Percentiles rank a stretch among this genome's conserved stretches.
phyloP scores from a whole-genome alignment of 2,113 vertebrate genomes.

The Gopherus flavomarginatus region DNA sequence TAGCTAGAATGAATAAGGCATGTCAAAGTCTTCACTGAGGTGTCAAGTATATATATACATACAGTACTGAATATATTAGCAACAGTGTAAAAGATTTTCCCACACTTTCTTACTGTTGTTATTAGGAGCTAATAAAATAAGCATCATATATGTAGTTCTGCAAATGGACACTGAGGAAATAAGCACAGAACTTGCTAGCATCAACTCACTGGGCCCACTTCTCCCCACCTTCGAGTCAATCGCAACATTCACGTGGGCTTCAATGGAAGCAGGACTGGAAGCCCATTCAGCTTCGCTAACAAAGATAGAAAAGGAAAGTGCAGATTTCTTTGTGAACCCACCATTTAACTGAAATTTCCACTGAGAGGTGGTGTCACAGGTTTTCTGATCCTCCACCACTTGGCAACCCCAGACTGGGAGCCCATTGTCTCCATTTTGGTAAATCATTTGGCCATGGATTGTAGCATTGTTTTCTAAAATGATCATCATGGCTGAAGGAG shows the following conservation, averaged over 20 bases:
- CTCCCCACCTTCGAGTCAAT: background rate
- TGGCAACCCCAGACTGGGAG: constrained; percentile 53
- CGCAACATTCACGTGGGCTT: constrained; percentile 43
- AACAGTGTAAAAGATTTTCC: constrained; percentile 38
- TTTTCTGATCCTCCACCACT: constrained; percentile 62
- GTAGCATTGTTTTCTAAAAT: background rate
- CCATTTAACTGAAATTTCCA: background rate
- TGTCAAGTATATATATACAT: constrained; percentile 51
- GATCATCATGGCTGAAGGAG: background rate
- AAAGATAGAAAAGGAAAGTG: background rate
- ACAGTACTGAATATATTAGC: constrained; percentile 73
- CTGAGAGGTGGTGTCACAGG: background rate
- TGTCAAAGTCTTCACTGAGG: constrained; percentile 63
- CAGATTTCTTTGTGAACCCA: background rate
- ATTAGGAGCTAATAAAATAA: constrained; percentile 11
- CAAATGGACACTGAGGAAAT: background rate
- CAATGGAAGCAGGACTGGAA: background rate
- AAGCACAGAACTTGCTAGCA: background rate
- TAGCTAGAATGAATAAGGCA: constrained; percentile 55
- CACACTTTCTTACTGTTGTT: constrained; percentile 8
- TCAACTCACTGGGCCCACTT: background rate
- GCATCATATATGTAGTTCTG: background rate
- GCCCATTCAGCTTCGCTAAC: background rate
- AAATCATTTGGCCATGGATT: background rate
- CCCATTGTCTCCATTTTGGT: background rate